These are phyloP conservation scores for Scylla paramamosain DNA, from an alignment of 1,140 invertebrate species.

Conservation along the genomic window DNA sequence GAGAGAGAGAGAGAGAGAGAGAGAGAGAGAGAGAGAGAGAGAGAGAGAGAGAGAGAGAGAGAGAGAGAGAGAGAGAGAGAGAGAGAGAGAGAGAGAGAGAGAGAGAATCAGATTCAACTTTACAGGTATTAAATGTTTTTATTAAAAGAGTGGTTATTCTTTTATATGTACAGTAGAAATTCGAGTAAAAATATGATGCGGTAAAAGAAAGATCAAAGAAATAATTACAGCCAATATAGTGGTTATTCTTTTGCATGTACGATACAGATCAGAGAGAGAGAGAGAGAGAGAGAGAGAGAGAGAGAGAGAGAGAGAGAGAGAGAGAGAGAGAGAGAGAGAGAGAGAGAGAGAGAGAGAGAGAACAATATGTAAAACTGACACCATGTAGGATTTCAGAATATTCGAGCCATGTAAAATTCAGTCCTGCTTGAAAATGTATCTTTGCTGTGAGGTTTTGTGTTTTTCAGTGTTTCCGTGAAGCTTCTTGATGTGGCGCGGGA, in stretches of 20 bases:
- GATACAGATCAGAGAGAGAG: too few relatives aligned
- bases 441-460: too few relatives aligned
- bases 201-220: too few relatives aligned
- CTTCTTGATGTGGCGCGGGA: too few relatives aligned
- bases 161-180: background rate
- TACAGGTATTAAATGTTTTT: background rate
- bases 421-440: too few relatives aligned
- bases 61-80: too few relatives aligned
- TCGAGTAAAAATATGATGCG: background rate
- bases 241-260: background rate
- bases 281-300: slow-evolving; percentile 3
- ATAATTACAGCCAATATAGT: background rate
- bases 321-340: slow-evolving; percentile 11
- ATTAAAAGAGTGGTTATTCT: background rate
- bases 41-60: too few relatives aligned
- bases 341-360: background rate
- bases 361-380: too few relatives aligned
- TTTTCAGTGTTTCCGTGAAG: too few relatives aligned
- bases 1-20: slow-evolving; percentile 6
- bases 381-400: too few relatives aligned
- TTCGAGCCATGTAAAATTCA: too few relatives aligned
- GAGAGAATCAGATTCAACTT: background rate
- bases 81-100: background rate
- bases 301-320: slow-evolving; percentile 29
- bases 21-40: too few relatives aligned